phyloP scores from a whole-genome alignment of 1,140 invertebrate genomes.

The Apis dorsata region DNA sequence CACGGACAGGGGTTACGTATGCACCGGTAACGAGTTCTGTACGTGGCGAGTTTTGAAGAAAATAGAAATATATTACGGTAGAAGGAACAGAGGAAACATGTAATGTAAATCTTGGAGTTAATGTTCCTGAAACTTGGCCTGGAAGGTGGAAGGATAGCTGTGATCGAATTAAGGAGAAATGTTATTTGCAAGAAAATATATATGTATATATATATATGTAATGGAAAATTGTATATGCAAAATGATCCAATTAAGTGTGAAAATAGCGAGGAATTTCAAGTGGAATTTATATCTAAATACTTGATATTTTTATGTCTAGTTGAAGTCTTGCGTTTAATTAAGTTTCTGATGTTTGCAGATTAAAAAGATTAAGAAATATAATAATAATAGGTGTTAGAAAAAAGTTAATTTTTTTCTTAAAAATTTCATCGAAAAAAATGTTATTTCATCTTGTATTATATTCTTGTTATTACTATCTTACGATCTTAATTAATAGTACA shows the following conservation, averaged over 20 bases:
- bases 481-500: background rate
- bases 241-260: background rate
- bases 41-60: background rate
- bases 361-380: no score
- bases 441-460: no score
- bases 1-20: background rate
- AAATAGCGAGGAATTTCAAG: background rate
- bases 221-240: background rate
- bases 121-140: background rate
- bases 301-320: background rate
- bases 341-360: no score
- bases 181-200: background rate
- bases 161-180: background rate
- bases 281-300: no score
- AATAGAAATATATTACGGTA: background rate
- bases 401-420: no score
- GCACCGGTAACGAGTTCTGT: background rate
- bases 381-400: no score
- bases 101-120: background rate
- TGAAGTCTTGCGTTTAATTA: background rate
- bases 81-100: background rate
- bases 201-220: no score
- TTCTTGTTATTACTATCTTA: no score
- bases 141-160: background rate
- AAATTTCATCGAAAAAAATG: no score